A percentile compares a stretch with the other conserved stretches of the same genome.
Conservation (phyloP, 2,888 invertebrate genomes). For the Coenonympha arcania region DNA sequence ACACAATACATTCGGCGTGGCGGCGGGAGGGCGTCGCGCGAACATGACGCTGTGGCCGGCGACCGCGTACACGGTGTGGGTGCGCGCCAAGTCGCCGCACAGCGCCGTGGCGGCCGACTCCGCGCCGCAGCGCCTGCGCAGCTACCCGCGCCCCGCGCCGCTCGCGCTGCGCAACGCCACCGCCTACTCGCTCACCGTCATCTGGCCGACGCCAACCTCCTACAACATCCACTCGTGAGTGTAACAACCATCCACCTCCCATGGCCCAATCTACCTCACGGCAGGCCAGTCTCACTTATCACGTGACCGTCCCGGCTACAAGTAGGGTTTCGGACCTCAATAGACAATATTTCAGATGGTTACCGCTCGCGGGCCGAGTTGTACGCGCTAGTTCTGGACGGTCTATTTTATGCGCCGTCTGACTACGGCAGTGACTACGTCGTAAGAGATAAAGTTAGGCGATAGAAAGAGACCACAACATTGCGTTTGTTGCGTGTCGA, state of each 20-base stretch:
- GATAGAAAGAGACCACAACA: too few species aligned
- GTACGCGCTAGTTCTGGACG: too few species aligned
- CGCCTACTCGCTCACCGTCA: conserved; percentile 75
- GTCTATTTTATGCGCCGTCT: too few species aligned
- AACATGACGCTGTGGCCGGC: conserved; percentile 77
- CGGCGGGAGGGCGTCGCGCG: conserved; percentile 50
- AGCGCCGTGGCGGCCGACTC: conserved; percentile 77
- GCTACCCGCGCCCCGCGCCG: conserved; percentile 81
- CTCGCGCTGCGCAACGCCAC: conserved; percentile 61
- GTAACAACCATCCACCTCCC: conserved; percentile 16
- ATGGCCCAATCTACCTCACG: too few species aligned
- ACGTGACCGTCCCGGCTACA: too few species aligned
- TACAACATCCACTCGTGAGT: conserved; percentile 48
- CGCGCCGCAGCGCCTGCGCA: conserved; percentile 74
- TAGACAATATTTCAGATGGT: too few species aligned
- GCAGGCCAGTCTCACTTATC: too few species aligned
- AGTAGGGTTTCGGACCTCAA: too few species aligned
- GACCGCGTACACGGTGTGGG: conserved; percentile 81
- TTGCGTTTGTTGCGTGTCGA: too few species aligned
- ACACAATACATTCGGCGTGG: conserved; percentile 64
- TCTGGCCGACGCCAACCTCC: conserved; percentile 76
- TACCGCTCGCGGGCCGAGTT: too few species aligned
- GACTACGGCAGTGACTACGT: too few species aligned
- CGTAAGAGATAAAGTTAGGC: too few species aligned
- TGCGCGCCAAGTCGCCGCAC: conserved; percentile 81